These are phyloP conservation scores for Sycobia sp. DNA, from an alignment of 1,140 invertebrate species.

Conservation along the genomic window DNA sequence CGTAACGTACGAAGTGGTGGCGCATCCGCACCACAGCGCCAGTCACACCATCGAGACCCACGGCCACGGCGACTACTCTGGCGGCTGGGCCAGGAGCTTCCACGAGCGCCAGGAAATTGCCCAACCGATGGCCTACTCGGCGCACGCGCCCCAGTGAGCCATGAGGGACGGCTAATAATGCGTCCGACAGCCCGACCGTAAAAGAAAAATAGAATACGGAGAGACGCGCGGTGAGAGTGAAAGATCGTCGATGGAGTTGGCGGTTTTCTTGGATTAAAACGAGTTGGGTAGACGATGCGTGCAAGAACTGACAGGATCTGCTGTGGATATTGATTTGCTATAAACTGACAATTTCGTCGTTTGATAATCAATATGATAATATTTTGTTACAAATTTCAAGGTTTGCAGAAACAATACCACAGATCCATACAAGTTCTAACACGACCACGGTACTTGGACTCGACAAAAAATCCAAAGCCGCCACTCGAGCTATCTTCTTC, in stretches of 20 bases:
- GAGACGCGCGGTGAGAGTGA: background rate
- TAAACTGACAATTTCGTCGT: too few species aligned
- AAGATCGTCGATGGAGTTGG: background rate
- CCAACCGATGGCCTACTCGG: constrained; percentile 70
- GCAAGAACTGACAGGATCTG: too few species aligned
- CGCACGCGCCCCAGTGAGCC: constrained; percentile 56
- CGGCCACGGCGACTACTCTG: constrained; percentile 62
- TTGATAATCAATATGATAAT: too few species aligned
- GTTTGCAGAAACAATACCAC: too few species aligned
- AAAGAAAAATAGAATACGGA: constrained; percentile 1
- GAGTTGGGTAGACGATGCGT: too few species aligned
- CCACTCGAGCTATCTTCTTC: too few species aligned
- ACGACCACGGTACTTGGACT: too few species aligned
- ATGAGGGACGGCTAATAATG: background rate
- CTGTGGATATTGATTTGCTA: too few species aligned
- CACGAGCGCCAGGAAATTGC: constrained; percentile 60
- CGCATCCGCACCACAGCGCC: constrained; percentile 68
- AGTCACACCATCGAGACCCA: constrained; percentile 59
- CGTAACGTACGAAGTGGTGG: constrained; percentile 76
- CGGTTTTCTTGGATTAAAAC: too few species aligned
- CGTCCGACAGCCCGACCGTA: background rate
- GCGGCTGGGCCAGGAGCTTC: constrained; percentile 67
- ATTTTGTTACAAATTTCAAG: too few species aligned
- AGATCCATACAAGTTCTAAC: too few species aligned
- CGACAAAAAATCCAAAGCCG: too few species aligned